These are phyloP conservation scores for Perca fluviatilis DNA, from an alignment of 2,113 vertebrate species.

Conservation along the genomic window DNA sequence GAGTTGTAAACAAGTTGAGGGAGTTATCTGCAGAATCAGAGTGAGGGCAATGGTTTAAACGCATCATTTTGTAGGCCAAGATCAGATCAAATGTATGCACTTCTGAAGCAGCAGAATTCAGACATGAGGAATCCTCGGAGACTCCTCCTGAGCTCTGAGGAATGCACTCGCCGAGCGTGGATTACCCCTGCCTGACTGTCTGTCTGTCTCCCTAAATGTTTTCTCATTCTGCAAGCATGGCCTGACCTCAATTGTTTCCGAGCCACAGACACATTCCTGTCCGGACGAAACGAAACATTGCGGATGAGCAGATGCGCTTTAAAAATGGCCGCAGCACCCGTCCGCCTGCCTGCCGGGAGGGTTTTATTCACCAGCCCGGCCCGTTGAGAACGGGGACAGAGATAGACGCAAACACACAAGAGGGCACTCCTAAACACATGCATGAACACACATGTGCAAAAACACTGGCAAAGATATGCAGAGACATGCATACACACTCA, in stretches of 20 bases:
- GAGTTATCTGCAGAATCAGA: background rate
- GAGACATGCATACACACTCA: constrained; percentile 41
- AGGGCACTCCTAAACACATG: constrained; percentile 48
- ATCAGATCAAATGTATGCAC: background rate
- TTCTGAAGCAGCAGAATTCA: constrained; percentile 54
- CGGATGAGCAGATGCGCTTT: constrained; percentile 66
- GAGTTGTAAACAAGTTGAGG: background rate
- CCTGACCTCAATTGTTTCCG: constrained; percentile 75
- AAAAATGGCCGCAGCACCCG: constrained; percentile 58
- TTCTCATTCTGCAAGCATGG: constrained; percentile 50
- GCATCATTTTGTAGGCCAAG: constrained; percentile 10
- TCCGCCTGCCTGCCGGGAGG: background rate
- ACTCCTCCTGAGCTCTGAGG: constrained; percentile 50
- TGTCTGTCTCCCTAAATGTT: constrained; percentile 64
- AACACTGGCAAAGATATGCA: constrained; percentile 37
- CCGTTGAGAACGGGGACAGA: constrained; percentile 5
- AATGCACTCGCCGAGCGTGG: constrained; percentile 58
- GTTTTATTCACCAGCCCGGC: constrained; percentile 39
- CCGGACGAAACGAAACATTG: constrained; percentile 52
- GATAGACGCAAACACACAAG: constrained; percentile 32
- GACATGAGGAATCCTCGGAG: constrained; percentile 64
- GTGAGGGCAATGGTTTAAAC: background rate
- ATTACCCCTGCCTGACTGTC: constrained; percentile 60
- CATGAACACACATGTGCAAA: constrained; percentile 69
- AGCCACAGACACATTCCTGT: constrained; percentile 70